These are phyloP conservation scores for Rhynchophorus ferrugineus DNA, from an alignment of 1,140 invertebrate genomes.

Conservation along the genomic window DNA sequence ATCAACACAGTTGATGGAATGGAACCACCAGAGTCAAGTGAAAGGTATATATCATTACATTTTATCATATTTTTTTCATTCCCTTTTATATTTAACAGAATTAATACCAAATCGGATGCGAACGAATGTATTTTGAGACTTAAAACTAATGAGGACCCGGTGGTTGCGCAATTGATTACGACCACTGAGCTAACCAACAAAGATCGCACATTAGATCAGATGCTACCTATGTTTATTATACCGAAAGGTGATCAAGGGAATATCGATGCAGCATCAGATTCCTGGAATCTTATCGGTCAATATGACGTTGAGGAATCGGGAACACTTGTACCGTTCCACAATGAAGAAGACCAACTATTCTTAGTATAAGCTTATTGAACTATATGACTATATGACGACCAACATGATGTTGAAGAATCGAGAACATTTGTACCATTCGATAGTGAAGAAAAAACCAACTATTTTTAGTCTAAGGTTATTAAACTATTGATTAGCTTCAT, in stretches of 20 bases:
- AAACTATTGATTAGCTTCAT: too few species aligned
- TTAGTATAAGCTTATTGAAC: conserved; percentile 36
- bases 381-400: too few species aligned
- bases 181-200: conserved; percentile 9
- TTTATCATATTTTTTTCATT: background rate
- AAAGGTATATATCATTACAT: background rate
- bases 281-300: conserved; percentile 39
- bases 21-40: conserved; percentile 2
- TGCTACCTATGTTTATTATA: conserved; percentile 35
- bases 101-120: conserved; percentile 4
- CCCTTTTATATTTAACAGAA: conserved; percentile 3
- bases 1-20: conserved; percentile 8
- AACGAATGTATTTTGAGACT: conserved; percentile 15
- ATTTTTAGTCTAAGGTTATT: too few species aligned
- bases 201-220: conserved; percentile 30
- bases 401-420: conserved; percentile 40
- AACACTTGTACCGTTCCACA: conserved; percentile 37
- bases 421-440: conserved; percentile 39
- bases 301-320: conserved; percentile 41
- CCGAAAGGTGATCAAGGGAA: conserved; percentile 29
- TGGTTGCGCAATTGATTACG: conserved; percentile 11
- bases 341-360: conserved; percentile 32
- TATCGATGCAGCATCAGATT: conserved; percentile 28
- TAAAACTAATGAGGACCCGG: conserved; percentile 20
- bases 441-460: conserved; percentile 31